Conservation (phyloP, 2,797 vertebrate genomes). For the Paramormyrops hopkinsi region DNA sequence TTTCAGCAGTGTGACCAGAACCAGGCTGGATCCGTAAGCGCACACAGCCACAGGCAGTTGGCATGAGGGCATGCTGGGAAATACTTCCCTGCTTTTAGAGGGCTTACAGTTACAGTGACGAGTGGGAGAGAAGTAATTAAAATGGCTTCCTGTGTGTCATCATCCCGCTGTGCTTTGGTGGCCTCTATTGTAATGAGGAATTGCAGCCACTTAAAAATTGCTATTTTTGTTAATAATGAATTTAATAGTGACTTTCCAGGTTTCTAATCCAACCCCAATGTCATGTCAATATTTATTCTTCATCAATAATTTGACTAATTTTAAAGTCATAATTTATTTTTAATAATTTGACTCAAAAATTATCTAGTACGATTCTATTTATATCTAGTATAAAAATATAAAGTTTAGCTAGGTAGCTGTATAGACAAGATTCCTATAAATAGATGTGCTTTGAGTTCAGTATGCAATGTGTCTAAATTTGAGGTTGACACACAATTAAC, state of each 20-base stretch:
- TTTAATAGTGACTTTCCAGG: background rate
- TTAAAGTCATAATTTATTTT: background rate
- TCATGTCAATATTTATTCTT: background rate
- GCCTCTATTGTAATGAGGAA: background rate
- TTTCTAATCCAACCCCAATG: constrained; percentile 2
- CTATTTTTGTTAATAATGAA: constrained; percentile 12
- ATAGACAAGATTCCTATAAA: background rate
- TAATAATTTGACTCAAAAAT: background rate
- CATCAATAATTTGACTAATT: background rate
- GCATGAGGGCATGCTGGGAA: background rate
- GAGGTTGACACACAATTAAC: background rate
- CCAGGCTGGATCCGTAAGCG: background rate
- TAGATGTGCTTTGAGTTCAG: background rate
- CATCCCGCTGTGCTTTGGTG: background rate
- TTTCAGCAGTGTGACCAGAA: background rate
- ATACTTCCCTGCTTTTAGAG: constrained; percentile 6
- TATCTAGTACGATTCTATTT: background rate
- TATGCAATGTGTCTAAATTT: background rate
- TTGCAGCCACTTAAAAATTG: background rate
- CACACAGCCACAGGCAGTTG: background rate
- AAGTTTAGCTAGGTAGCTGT: background rate
- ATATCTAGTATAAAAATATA: background rate
- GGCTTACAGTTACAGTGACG: background rate
- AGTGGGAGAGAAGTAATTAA: constrained; percentile 14
- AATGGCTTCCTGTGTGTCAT: constrained; percentile 14